These are phyloP conservation scores for Megalurothrips usitatus DNA, from an alignment of 2,888 invertebrate genomes.

Conservation along the genomic window DNA sequence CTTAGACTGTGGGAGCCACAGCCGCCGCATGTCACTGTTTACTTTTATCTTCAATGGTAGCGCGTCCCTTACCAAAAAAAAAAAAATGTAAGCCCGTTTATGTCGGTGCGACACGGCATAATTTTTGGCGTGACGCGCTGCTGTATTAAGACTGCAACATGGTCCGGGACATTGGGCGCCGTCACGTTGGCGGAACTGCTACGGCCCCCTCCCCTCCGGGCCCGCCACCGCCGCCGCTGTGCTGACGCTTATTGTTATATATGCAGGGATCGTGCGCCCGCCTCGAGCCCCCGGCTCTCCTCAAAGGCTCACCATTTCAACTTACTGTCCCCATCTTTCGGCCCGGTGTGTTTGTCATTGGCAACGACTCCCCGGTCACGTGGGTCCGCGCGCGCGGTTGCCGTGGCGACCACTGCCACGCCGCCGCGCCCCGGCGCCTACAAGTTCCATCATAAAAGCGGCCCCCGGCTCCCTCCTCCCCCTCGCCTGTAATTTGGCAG, in stretches of 20 bases:
- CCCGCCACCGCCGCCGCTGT: too few relatives aligned
- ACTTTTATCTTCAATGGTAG: too few relatives aligned
- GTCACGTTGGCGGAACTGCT: too few relatives aligned
- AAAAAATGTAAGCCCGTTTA: too few relatives aligned
- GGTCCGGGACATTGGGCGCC: too few relatives aligned
- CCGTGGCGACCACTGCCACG: conserved; percentile 2
- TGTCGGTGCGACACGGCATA: too few relatives aligned
- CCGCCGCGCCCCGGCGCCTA: background rate
- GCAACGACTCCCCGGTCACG: background rate
- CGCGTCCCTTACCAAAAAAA: too few relatives aligned
- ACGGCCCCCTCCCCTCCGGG: too few relatives aligned
- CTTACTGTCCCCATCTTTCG: conserved; percentile 6
- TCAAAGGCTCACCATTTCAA: conserved; percentile 6
- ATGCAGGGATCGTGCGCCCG: background rate
- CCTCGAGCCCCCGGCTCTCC: background rate
- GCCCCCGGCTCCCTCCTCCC: background rate
- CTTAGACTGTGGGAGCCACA: too few relatives aligned
- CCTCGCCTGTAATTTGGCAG: background rate
- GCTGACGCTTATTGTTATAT: background rate
- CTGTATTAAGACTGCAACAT: too few relatives aligned
- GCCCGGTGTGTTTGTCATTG: background rate
- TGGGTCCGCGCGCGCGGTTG: background rate
- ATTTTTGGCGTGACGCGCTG: too few relatives aligned
- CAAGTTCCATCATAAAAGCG: background rate
- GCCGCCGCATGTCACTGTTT: too few relatives aligned